Evolutionary conservation across 2,888 invertebrate species (phyloP), one percentile per base, ranked within the genome.

Genomic region (Endotricha flammealis): DNA sequence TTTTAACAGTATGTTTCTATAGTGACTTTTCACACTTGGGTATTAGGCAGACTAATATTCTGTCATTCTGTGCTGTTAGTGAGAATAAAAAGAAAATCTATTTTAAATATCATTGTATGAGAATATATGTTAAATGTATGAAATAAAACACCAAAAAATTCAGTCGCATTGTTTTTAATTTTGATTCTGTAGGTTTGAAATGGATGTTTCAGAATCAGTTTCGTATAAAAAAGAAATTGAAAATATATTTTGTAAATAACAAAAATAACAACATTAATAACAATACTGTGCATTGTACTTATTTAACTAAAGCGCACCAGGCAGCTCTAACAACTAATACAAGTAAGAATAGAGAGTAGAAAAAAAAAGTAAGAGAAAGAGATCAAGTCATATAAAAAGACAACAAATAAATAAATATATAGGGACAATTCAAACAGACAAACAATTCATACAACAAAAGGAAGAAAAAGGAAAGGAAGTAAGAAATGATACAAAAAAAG

Each of bases 31-130:
- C 6, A 12, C 9, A 36, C 38, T 41, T 41, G 32, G 38, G 42
- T 36, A 41, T 41, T 39, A 44, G 46, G 38, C 36, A 41, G 40
- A 40, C 48, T 55, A 52, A 50, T 51, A 57, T 53, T 53, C 44
- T 51, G 40, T 59, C 64, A 67, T 53, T 64, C 69, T 65, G 58
- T 63, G 65, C 73, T 82, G 78, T 80, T 82, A 57, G 68, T 57
- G 42, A 66, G 64, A 70, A 72, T 64, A 60, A 74, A 78, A 74
- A n/a, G n/a, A 69, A 77, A 76, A 74, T 82, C 76, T 85, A 85
- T 85, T 85, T 85, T 85, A 81, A 85, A 82, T 85, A 85, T 80
- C 73, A 81, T 61, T 82, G 79, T 83, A 83, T 57, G 71, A 76
- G 66, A 74, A 59, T 80, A 73, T 72, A 80, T 81, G 81, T 82